Conservation (phyloP, 2,888 invertebrate species). For the Drosophila ustulata region DNA sequence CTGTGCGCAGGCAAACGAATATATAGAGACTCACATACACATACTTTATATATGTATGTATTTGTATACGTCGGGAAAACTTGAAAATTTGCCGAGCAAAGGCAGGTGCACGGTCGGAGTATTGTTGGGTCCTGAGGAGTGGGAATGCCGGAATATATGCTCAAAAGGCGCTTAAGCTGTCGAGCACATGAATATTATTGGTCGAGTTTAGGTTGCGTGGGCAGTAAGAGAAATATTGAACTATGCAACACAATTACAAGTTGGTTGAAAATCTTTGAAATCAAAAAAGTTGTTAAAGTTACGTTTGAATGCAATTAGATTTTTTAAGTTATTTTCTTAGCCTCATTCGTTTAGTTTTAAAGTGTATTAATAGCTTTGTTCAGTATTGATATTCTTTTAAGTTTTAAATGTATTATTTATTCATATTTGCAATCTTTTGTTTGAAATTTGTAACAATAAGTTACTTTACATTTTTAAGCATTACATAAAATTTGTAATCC, state of each 20-base stretch:
- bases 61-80: slow-evolving; percentile 23
- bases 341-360: too few relatives aligned
- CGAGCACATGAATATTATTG: slow-evolving; percentile 33
- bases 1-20: slow-evolving; percentile 64
- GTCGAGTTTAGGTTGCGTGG: slow-evolving; percentile 16
- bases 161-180: slow-evolving; percentile 46
- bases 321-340: too few relatives aligned
- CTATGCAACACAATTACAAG: neutral
- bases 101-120: slow-evolving; percentile 28
- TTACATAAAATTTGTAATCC: too few relatives aligned
- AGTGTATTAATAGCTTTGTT: too few relatives aligned
- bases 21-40: slow-evolving; percentile 21
- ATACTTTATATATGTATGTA: slow-evolving; percentile 2
- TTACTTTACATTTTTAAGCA: too few relatives aligned
- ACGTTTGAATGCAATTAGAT: too few relatives aligned
- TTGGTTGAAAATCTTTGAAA: neutral
- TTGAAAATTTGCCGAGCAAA: slow-evolving; percentile 50
- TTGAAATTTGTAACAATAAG: too few relatives aligned
- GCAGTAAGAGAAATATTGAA: slow-evolving; percentile 8
- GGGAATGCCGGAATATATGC: slow-evolving; percentile 26
- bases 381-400: too few relatives aligned
- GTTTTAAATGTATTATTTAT: too few relatives aligned
- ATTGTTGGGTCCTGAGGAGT: slow-evolving; percentile 1
- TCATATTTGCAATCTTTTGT: too few relatives aligned
- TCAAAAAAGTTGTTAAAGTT: neutral